Evolutionary conservation across 2,888 invertebrate species (phyloP).

Genomic region (Hedya salicella): DNA sequence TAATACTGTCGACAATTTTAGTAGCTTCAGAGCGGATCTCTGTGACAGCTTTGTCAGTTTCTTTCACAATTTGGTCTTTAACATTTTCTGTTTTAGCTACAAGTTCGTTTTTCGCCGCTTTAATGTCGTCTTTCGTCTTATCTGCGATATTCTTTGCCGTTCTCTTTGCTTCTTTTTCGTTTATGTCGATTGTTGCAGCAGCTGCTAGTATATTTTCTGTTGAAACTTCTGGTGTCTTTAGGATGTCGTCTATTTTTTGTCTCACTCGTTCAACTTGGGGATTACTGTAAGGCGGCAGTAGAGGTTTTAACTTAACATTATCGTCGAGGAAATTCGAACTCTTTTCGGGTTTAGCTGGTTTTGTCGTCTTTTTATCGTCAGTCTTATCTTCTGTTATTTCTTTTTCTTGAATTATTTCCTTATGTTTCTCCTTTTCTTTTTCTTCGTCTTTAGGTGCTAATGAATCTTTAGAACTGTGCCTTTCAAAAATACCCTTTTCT

Average conservation of each 20-base stretch:
- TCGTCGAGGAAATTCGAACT: slow-evolving; percentile 65
- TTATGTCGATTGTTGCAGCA: slow-evolving; percentile 49
- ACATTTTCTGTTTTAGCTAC: slow-evolving; percentile 60
- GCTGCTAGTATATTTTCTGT: slow-evolving; percentile 73
- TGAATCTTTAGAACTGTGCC: slow-evolving; percentile 78
- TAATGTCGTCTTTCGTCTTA: slow-evolving; percentile 63
- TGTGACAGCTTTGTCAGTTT: slow-evolving; percentile 54
- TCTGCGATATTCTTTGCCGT: slow-evolving; percentile 60
- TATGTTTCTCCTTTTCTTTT: slow-evolving; percentile 50
- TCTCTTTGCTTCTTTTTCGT: slow-evolving; percentile 58
- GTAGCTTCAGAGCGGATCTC: slow-evolving; percentile 73
- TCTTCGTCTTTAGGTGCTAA: slow-evolving; percentile 68
- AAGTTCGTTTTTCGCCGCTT: slow-evolving; percentile 62
- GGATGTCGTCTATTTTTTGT: slow-evolving; percentile 78
- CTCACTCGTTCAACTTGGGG: slow-evolving; percentile 79
- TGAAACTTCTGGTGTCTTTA: slow-evolving; percentile 80
- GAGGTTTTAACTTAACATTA: slow-evolving; percentile 69
- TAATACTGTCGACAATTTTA: slow-evolving; percentile 77
- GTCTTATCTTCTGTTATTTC: slow-evolving; percentile 53
- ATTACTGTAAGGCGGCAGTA: slow-evolving; percentile 79
- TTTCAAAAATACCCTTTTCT: slow-evolving; percentile 79
- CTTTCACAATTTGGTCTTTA: slow-evolving; percentile 65
- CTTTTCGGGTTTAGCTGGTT: slow-evolving; percentile 55
- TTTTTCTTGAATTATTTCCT: slow-evolving; percentile 44
- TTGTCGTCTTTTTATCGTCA: slow-evolving; percentile 63